Base-by-base conservation (phyloP, 2,113 vertebrate species). In the Nerophis lumbriciformis region DNA sequence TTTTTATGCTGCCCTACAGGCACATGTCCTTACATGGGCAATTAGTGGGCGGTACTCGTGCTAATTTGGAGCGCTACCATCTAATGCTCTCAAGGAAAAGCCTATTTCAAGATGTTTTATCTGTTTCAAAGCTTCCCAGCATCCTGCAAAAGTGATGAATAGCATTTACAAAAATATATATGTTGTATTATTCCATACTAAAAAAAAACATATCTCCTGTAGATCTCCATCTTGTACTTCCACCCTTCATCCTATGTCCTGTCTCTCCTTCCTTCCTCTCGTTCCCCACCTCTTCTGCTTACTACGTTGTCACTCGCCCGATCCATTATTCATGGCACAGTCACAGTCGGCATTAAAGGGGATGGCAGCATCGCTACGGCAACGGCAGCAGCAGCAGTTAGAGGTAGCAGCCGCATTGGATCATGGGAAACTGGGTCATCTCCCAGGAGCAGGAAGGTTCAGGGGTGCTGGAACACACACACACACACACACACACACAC, bases 401-500 rank as follows among this genome's bases (percentile, higher is more conserved):
- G 57, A 7, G 16, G 77, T 76, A 72, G 79, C 75, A 68, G 73
- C 79, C 79, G 83, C 80, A 77, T 45, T 82, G 86, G 81, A 85
- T 90, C 82, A 75, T 89, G 87, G 86, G 87, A 90, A 91, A 89
- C 75, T 90, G 88, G 90, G 90, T 89, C 89, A 85, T 81, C 76
- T 90, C 88, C 88, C 89, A 84, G 61, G 61, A 63, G 61, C 38
- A 10, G 45, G 58, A 49, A 58, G 65, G 47, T 65, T 65, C 69
- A 59, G 68, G 69, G 50, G 39, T 54, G 51, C 36, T 39, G 48
- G 37, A 45, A 55, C 12, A 57, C 61, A 61, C 50, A 60, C n/a
- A 45, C 35, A 61, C 19, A 19, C 19, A 19, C 19, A 56, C 39
- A 66, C 48, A 65, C 37, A 58, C 9, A n/a, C 15, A 28, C 28